phyloP scores from a whole-genome alignment of 1,140 invertebrate species.

The Wiebesia pumilae region DNA sequence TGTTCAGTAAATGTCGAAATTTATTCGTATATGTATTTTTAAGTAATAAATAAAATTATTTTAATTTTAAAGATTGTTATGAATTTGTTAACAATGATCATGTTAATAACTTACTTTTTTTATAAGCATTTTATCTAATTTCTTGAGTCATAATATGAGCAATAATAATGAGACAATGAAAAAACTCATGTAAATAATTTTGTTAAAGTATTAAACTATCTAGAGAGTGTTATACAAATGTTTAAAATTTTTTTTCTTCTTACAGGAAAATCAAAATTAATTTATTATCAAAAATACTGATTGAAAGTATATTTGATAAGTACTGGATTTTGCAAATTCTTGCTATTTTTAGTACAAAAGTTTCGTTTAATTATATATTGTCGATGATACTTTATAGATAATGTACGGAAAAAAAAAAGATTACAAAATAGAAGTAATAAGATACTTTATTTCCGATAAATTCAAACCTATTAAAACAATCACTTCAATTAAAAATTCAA shows the following conservation, averaged over 20 bases:
- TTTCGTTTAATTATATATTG: not conserved
- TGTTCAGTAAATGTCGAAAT: too few relatives aligned
- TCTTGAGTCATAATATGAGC: too few relatives aligned
- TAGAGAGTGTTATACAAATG: not conserved
- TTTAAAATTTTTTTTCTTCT: not conserved
- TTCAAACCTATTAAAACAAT: not conserved
- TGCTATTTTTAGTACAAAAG: too few relatives aligned
- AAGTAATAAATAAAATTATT: too few relatives aligned
- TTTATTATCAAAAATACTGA: constrained; percentile 5
- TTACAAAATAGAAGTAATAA: constrained; percentile 21
- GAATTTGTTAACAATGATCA: too few relatives aligned
- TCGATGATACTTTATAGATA: not conserved
- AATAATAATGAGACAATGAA: too few relatives aligned
- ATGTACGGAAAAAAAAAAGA: not conserved
- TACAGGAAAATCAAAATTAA: constrained; percentile 5
- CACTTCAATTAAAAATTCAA: not conserved
- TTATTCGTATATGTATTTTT: too few relatives aligned
- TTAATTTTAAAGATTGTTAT: too few relatives aligned
- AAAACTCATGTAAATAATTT: too few relatives aligned
- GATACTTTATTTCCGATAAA: not conserved
- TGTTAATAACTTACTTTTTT: too few relatives aligned
- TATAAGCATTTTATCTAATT: too few relatives aligned
- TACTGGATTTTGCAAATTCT: not conserved
- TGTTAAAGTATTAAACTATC: too few relatives aligned
- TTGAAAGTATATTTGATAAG: constrained; percentile 13